Evolutionary conservation across 2,113 vertebrate genomes (phyloP).

Genomic region (Gadus macrocephalus): DNA sequence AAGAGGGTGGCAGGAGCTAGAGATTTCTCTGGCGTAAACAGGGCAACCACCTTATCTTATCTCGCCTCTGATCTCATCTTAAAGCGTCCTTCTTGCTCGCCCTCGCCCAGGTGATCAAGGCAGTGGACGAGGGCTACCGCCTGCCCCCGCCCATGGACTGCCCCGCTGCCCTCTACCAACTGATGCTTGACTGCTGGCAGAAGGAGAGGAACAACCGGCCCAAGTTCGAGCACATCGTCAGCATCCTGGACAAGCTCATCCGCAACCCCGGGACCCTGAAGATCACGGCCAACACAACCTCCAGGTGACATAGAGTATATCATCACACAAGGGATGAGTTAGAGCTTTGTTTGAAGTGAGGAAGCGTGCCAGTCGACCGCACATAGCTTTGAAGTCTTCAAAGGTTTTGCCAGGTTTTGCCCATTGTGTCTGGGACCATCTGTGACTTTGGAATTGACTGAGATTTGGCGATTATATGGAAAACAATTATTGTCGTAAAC

Average conservation of each 20-base stretch:
- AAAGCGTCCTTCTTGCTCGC: neutral
- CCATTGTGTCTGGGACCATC: no score
- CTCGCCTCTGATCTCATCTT: neutral
- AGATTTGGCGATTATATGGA: no score
- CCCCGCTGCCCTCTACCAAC: conserved; percentile 92
- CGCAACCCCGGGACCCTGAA: conserved; percentile 95
- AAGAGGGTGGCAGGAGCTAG: no score
- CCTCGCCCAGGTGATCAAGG: conserved; percentile 88
- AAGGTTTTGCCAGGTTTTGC: no score
- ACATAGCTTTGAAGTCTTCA: no score
- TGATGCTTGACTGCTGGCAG: conserved; percentile 99
- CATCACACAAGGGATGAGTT: neutral
- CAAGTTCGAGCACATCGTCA: conserved; percentile 98
- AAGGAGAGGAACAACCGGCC: conserved; percentile 97
- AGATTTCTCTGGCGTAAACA: no score
- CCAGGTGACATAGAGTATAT: conserved; percentile 76
- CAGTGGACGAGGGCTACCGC: conserved; percentile 95
- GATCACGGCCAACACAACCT: conserved; percentile 88
- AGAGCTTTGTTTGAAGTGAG: conserved; percentile 3
- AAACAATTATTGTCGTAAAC: no score
- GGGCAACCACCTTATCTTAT: no score
- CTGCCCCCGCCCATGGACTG: conserved; percentile 98
- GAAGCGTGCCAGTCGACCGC: no score
- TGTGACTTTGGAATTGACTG: no score
- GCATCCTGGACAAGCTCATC: conserved; percentile 97